phyloP scores from a whole-genome alignment of 1,140 invertebrate genomes.

The Trichoplusia ni region DNA sequence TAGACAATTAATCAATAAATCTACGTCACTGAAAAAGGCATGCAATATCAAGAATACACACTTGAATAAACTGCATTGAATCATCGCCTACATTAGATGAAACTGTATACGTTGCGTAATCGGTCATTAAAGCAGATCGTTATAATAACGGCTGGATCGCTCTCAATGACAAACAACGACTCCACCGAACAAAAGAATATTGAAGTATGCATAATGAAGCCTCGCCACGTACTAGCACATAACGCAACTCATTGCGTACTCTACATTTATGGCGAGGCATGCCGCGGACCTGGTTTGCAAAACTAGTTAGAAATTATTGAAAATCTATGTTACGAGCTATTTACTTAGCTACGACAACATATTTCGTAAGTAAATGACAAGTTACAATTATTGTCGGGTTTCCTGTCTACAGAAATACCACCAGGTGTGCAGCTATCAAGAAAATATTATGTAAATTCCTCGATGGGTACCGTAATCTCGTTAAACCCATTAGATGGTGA shows the following conservation, averaged over 20 bases:
- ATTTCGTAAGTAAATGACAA: background rate
- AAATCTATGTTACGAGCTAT: conserved; percentile 6
- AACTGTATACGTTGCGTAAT: conserved; percentile 54
- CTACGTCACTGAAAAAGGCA: conserved; percentile 14
- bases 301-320: conserved; percentile 14
- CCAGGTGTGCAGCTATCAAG: conserved; percentile 46
- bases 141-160: conserved; percentile 34
- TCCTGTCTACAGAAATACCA: background rate
- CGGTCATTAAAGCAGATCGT: conserved; percentile 56
- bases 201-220: conserved; percentile 31
- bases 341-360: background rate
- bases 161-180: conserved; percentile 40
- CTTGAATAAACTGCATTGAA: conserved; percentile 48
- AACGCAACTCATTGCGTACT: conserved; percentile 9
- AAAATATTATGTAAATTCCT: conserved; percentile 60
- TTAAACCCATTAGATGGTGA: conserved; percentile 68
- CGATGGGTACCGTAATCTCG: conserved; percentile 70
- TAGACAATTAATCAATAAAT: conserved; percentile 9
- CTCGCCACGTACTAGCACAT: background rate
- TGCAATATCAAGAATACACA: conserved; percentile 28
- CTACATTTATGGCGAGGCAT: background rate
- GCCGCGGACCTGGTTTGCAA: background rate
- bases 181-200: conserved; percentile 30
- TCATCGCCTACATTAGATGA: conserved; percentile 57
- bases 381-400: background rate